Conservation (phyloP, 2,888 invertebrate genomes). For the Eupithecia subfuscata region DNA sequence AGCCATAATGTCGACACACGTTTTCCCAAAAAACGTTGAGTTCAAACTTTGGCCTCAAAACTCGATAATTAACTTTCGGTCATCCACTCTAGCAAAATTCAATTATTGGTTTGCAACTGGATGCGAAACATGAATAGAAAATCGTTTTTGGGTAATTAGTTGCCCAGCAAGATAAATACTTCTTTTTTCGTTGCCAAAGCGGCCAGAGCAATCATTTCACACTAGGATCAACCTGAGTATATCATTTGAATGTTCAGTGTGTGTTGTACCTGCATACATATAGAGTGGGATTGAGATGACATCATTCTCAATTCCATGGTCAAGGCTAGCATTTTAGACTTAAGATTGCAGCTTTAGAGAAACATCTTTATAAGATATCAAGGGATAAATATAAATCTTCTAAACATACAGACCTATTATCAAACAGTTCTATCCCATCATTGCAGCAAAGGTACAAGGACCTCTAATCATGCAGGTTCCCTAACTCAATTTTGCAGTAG, state of each 20-base stretch:
- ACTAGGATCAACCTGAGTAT: conserved; percentile 19
- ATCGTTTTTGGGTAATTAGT: too few relatives aligned
- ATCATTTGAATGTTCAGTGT: neutral
- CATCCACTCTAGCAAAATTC: too few relatives aligned
- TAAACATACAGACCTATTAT: neutral
- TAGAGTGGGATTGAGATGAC: neutral
- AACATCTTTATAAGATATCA: neutral
- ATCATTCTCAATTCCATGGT: neutral
- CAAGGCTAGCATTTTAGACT: neutral
- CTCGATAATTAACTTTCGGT: too few relatives aligned
- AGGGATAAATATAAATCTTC: neutral
- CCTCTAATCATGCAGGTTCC: neutral
- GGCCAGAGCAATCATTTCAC: neutral
- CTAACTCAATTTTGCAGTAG: conserved; percentile 8
- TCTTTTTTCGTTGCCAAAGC: too few relatives aligned
- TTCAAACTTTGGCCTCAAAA: too few relatives aligned
- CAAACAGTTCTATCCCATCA: neutral
- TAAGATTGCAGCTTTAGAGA: neutral
- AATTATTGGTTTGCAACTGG: too few relatives aligned
- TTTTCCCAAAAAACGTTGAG: too few relatives aligned
- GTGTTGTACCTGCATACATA: neutral
- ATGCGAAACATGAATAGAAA: too few relatives aligned
- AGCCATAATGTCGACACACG: too few relatives aligned
- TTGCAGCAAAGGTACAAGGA: neutral
- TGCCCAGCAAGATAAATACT: too few relatives aligned